These are phyloP conservation scores for Momotus momota DNA, from an alignment of 2,797 vertebrate species.

Conservation along the genomic window DNA sequence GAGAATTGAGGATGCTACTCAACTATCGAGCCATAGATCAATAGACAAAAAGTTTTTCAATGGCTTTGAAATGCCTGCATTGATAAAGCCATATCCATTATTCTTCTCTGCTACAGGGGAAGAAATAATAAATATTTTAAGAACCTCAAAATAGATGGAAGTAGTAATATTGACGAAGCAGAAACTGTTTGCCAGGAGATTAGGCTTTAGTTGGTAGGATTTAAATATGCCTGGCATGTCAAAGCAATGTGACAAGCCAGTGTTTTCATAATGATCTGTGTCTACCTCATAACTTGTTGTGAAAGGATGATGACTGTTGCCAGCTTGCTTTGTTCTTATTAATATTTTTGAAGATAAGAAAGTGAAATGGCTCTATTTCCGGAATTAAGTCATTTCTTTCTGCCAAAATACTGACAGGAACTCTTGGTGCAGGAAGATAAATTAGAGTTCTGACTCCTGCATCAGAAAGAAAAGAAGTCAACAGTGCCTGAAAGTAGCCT, in stretches of 20 bases:
- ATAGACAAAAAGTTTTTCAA: slow-evolving; percentile 14
- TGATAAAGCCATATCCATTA: slow-evolving; percentile 16
- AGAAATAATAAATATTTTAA: slow-evolving; percentile 49
- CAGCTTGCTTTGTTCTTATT: slow-evolving; percentile 55
- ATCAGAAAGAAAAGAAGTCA: neutral
- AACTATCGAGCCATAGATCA: neutral
- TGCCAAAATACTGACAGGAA: slow-evolving; percentile 51
- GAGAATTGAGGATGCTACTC: neutral
- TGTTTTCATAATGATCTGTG: neutral
- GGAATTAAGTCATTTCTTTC: slow-evolving; percentile 33
- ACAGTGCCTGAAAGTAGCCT: neutral
- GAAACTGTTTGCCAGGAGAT: slow-evolving; percentile 16
- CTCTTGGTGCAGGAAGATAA: neutral
- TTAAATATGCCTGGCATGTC: slow-evolving; percentile 40
- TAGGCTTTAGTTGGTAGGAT: slow-evolving; percentile 16
- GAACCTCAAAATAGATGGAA: slow-evolving; percentile 16
- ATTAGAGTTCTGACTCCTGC: neutral
- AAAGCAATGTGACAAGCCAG: slow-evolving; percentile 43
- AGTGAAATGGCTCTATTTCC: slow-evolving; percentile 46
- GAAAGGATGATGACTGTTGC: slow-evolving; percentile 22
- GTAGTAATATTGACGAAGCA: slow-evolving; percentile 42
- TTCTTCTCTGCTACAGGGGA: neutral
- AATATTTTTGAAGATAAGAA: slow-evolving; percentile 36
- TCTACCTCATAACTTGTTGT: slow-evolving; percentile 43
- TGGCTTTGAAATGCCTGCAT: slow-evolving; percentile 7